phyloP scores from a whole-genome alignment of 2,888 invertebrate genomes.

The Psococerastis gibbosa region DNA sequence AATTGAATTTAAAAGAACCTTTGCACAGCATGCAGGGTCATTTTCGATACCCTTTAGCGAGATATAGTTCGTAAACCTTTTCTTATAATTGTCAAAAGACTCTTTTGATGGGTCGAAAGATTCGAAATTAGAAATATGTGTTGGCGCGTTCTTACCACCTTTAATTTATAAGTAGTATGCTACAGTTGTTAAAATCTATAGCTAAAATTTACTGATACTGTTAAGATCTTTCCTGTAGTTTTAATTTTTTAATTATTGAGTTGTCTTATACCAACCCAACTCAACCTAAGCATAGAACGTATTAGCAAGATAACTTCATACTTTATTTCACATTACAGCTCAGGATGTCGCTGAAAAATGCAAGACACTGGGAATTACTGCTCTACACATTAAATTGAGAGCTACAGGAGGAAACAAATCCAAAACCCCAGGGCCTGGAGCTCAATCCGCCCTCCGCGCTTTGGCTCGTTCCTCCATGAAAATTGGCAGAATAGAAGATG shows the following conservation, averaged over 20 bases:
- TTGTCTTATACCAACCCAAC: neutral
- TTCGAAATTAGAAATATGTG: no score
- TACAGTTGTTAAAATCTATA: neutral
- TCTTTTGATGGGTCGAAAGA: no score
- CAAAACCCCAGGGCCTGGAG: constrained; percentile 97
- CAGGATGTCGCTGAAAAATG: constrained; percentile 98
- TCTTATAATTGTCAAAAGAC: no score
- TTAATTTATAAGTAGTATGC: no score
- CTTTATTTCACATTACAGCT: constrained; percentile 11
- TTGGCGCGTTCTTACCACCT: no score
- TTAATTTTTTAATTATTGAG: neutral
- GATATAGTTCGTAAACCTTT: no score
- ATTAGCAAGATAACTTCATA: neutral
- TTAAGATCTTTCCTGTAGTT: neutral
- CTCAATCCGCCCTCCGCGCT: constrained; percentile 92
- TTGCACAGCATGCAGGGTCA: no score
- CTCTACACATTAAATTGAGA: constrained; percentile 92
- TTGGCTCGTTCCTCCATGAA: constrained; percentile 98
- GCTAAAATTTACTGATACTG: neutral
- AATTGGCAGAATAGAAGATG: constrained; percentile 98
- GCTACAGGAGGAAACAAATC: constrained; percentile 98
- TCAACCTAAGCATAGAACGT: constrained; percentile 9
- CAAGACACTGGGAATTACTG: constrained; percentile 91
- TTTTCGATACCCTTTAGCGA: no score
- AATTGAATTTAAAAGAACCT: no score